These are phyloP conservation scores for Neogobius melanostomus DNA, from an alignment of 2,113 vertebrate genomes.

Conservation along the genomic window DNA sequence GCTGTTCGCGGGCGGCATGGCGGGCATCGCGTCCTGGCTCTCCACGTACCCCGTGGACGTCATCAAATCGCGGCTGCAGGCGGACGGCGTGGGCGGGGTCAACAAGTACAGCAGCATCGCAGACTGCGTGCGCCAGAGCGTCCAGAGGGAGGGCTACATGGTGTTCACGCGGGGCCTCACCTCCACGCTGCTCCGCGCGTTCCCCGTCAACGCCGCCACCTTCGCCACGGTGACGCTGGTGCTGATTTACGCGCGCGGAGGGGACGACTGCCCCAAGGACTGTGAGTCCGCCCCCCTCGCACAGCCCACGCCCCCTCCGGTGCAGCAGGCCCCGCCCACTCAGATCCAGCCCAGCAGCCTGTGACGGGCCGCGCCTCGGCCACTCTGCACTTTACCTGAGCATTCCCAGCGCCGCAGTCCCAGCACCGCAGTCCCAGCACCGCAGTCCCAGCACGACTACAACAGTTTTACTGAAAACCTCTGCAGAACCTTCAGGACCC, in stretches of 20 bases:
- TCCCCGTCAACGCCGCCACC: slow-evolving; percentile 94
- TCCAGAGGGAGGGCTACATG: slow-evolving; percentile 85
- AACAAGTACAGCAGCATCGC: slow-evolving; percentile 84
- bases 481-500: too few relatives aligned
- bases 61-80: slow-evolving; percentile 94
- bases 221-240: slow-evolving; percentile 93
- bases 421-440: too few relatives aligned
- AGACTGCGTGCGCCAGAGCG: slow-evolving; percentile 89
- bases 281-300: slow-evolving; percentile 72
- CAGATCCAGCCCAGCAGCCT: slow-evolving; percentile 80
- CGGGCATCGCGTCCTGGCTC: slow-evolving; percentile 91
- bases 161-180: slow-evolving; percentile 93
- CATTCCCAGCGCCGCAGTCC: slow-evolving; percentile 39
- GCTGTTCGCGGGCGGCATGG: slow-evolving; percentile 90
- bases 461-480: too few relatives aligned
- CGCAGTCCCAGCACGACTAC: too few relatives aligned
- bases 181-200: slow-evolving; percentile 92
- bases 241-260: slow-evolving; percentile 83
- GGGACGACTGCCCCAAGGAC: slow-evolving; percentile 67
- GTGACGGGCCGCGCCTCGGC: slow-evolving; percentile 61
- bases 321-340: slow-evolving; percentile 64
- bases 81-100: slow-evolving; percentile 85
- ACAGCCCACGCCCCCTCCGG: slow-evolving; percentile 75
- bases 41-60: slow-evolving; percentile 95
- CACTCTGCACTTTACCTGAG: slow-evolving; percentile 48